Evolutionary conservation across 2,113 vertebrate species (phyloP).

Genomic region (Syrrhaptes paradoxus): DNA sequence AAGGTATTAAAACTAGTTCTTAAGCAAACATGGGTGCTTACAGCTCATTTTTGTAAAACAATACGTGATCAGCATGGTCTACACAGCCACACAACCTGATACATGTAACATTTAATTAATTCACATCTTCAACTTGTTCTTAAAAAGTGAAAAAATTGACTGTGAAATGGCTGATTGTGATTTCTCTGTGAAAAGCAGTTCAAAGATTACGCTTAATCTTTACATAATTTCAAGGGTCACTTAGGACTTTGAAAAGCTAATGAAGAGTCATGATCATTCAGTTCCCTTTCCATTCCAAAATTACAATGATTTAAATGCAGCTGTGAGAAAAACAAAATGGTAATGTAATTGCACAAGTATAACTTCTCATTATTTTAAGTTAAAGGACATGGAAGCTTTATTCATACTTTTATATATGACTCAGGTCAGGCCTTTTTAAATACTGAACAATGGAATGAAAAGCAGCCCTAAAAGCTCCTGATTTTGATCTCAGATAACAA

Average conservation of each 20-base stretch:
- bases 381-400: neutral
- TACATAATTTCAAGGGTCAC: conserved; percentile 12
- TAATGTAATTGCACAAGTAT: neutral
- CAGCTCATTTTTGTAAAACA: neutral
- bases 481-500: neutral
- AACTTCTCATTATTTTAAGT: neutral
- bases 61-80: neutral
- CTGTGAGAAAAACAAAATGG: neutral
- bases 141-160: neutral
- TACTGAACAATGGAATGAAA: neutral
- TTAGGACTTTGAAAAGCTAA: conserved; percentile 24
- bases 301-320: neutral
- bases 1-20: neutral
- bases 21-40: neutral
- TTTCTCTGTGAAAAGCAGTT: no score
- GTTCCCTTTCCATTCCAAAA: neutral
- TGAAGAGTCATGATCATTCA: neutral
- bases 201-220: neutral
- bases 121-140: neutral
- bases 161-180: neutral
- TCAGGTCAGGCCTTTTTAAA: conserved; percentile 1
- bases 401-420: neutral
- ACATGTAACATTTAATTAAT: neutral
- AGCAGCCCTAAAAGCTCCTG: neutral
- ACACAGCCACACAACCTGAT: neutral